These are phyloP conservation scores for Hydractinia echinata DNA, from an alignment of 30 jellyfish, hydroid and myxozoan species.

Conservation along the genomic window DNA sequence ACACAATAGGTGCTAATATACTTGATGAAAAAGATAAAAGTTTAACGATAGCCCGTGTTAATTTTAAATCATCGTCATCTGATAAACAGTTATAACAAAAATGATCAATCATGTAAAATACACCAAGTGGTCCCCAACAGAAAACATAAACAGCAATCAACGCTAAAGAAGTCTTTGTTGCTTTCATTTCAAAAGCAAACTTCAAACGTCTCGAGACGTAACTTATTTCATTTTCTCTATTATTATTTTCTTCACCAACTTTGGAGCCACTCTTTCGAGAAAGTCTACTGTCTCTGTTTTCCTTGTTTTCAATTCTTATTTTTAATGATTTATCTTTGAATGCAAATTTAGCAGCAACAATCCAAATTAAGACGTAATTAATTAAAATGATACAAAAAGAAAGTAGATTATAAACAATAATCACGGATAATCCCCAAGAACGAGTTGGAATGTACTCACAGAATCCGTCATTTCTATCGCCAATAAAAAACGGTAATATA, in stretches of 20 bases:
- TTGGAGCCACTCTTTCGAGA: not conserved
- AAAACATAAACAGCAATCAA: constrained; percentile 1
- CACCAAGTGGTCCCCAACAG: constrained; percentile 23
- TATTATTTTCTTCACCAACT: not conserved
- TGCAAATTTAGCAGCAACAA: not conserved
- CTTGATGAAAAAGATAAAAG: constrained; percentile 11
- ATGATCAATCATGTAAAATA: constrained; percentile 19
- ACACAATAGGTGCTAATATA: constrained; percentile 14
- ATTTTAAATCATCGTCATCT: not conserved
- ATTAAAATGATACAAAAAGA: not conserved
- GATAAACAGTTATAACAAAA: constrained; percentile 21
- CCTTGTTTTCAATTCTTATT: not conserved
- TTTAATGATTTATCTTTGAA: not conserved
- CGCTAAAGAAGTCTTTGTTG: constrained; percentile 9
- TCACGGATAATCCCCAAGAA: constrained; percentile 8
- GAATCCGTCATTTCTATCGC: not conserved
- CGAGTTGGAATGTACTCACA: constrained; percentile 7
- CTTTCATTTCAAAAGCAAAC: constrained; percentile 6
- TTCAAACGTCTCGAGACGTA: not conserved
- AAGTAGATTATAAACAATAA: not conserved
- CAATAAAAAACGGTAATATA: constrained; percentile 3
- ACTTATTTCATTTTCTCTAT: not conserved
- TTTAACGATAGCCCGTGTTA: not conserved
- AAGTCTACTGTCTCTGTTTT: not conserved
- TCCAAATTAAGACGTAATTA: not conserved